Conservation (phyloP, 2,113 vertebrate genomes). For the Sardina pilchardus region DNA sequence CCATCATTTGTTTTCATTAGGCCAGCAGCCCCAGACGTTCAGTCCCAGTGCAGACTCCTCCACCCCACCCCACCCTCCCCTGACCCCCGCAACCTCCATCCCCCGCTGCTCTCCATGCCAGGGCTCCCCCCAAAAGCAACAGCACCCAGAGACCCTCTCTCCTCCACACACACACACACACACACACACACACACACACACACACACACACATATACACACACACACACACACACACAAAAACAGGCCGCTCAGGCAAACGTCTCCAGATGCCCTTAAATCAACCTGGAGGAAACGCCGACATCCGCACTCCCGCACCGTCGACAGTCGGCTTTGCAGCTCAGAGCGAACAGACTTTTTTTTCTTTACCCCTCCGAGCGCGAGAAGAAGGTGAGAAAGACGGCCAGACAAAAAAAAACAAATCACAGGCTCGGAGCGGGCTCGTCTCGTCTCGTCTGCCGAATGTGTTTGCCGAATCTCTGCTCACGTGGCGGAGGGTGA, state of each 20-base stretch:
- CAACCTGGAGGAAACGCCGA: constrained; percentile 52
- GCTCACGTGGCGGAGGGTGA: not conserved
- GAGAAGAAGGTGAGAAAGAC: not conserved
- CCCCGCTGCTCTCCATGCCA: constrained; percentile 21
- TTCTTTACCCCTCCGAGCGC: not conserved
- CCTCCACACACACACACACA: constrained; percentile 30
- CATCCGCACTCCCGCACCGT: constrained; percentile 50
- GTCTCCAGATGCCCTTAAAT: constrained; percentile 63
- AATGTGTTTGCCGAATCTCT: not conserved
- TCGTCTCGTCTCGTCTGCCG: not conserved
- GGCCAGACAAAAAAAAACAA: not conserved
- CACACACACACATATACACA: constrained; percentile 26
- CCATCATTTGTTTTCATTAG: constrained; percentile 78
- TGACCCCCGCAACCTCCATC: not conserved
- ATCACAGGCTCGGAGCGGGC: not conserved
- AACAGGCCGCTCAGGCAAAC: not conserved
- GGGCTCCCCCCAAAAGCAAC: constrained; percentile 54
- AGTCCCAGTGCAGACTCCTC: constrained; percentile 35
- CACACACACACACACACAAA: constrained; percentile 27
- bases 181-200: constrained; percentile 37
- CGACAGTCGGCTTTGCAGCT: not conserved
- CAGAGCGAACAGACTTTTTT: not conserved
- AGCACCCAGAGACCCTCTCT: constrained; percentile 18
- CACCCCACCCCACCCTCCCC: constrained; percentile 23
- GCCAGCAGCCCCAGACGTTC: constrained; percentile 55